These are phyloP conservation scores for Enhydra lutris DNA, from an alignment of 2,113 vertebrate species.

Conservation along the genomic window DNA sequence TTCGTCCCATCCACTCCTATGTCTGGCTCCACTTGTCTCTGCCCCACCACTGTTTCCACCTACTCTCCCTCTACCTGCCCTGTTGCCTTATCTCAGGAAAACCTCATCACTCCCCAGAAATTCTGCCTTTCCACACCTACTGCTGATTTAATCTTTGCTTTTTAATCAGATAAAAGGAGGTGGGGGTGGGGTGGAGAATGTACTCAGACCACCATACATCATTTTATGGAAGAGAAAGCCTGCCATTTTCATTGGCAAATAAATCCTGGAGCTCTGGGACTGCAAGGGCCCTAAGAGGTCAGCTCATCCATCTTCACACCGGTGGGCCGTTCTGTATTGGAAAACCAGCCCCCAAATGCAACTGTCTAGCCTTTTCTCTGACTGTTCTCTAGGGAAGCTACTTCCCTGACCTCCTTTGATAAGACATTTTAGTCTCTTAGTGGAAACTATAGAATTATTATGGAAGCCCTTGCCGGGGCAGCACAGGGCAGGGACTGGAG, in stretches of 20 bases:
- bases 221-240: slow-evolving; percentile 44
- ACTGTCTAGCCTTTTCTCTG: not conserved
- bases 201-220: slow-evolving; percentile 27
- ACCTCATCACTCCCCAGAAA: not conserved
- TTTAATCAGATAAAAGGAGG: slow-evolving; percentile 54
- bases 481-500: not conserved
- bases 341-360: not conserved
- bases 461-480: not conserved
- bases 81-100: not conserved
- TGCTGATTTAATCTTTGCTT: slow-evolving; percentile 49
- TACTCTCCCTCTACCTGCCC: not conserved
- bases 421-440: not conserved
- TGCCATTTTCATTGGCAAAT: slow-evolving; percentile 63
- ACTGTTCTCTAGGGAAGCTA: not conserved
- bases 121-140: not conserved
- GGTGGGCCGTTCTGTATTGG: not conserved
- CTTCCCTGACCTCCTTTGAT: not conserved
- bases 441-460: slow-evolving; percentile 20
- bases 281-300: not conserved
- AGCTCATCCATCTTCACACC: slow-evolving; percentile 38
- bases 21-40: not conserved
- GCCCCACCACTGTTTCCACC: not conserved
- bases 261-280: slow-evolving; percentile 26
- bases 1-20: not conserved
- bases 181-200: not conserved